Base-by-base conservation (phyloP, 2,113 vertebrate genomes). In the Dasypus novemcinctus region DNA sequence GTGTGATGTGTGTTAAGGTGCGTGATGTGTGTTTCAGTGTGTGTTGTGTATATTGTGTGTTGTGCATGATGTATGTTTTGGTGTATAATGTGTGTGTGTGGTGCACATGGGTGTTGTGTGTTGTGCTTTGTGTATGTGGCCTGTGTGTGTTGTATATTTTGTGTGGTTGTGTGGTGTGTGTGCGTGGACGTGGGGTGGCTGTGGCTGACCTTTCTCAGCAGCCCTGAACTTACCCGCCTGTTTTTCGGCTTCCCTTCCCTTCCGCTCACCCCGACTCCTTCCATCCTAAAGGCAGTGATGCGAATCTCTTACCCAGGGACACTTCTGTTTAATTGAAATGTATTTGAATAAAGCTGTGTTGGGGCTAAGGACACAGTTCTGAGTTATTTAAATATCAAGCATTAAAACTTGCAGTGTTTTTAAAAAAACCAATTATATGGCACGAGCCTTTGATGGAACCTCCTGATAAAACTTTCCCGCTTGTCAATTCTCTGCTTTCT, bases 11-110 rank as follows among this genome's bases (percentile, higher is more conserved):
- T 78, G 41, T 0, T n/a, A n/a, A n/a, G n/a, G 63, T 41, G 29
- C 33, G 7, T 23, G 25, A 54, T n/a, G 5, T 15, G 13, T 1
- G 33, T 14, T 23, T n/a, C 0, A 4, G 0, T 0, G 7, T 72
- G 59, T 1, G 63, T 41, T 31, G 31, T 31, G 4, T n/a, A 41
- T n/a, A 1, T 5, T 54, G 52, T 54, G 52, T 54, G 14, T 9
- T 1, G n/a, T 9, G 38, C 20, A 0, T 2, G 0, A 2, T 84
- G 52, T 1, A 46, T 43, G 17, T 4, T 54, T 84, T 52, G 1
- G 46, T 36, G 31, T 29, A 20, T 27, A 8, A 5, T 29, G 52
- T 20, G 2, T 18, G 21, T 20, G 52, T n/a, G 33, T 38, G 1
- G 17, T 68, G n/a, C n/a, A n/a, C n/a, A n/a, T n/a, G n/a, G n/a